Conservation (phyloP, 1,140 invertebrate genomes). For the Caenorhabditis briggsae region DNA sequence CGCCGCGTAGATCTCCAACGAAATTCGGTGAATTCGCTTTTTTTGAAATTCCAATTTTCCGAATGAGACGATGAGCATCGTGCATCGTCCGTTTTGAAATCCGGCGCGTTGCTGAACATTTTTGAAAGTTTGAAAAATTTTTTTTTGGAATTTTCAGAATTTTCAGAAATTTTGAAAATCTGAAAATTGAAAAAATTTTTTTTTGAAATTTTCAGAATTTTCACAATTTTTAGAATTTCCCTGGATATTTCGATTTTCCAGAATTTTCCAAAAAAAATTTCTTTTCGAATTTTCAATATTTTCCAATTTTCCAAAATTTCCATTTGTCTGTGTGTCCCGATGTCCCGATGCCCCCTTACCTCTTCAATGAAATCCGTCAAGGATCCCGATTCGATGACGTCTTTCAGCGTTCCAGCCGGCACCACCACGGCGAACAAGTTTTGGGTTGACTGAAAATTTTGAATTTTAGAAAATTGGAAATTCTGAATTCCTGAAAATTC, state of each 20-base stretch:
- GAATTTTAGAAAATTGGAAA: not conserved
- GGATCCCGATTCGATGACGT: conserved; percentile 16
- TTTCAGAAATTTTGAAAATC: too few relatives aligned
- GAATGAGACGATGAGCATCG: conserved; percentile 25
- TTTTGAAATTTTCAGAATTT: too few relatives aligned
- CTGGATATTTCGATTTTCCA: too few relatives aligned
- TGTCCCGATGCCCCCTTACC: not conserved
- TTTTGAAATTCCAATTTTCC: conserved; percentile 1
- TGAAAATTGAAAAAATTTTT: not conserved
- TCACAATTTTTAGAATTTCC: not conserved
- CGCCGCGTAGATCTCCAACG: conserved; percentile 6
- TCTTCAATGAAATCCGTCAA: conserved; percentile 10
- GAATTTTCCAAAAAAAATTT: not conserved
- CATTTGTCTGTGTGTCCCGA: too few relatives aligned
- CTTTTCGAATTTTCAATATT: too few relatives aligned
- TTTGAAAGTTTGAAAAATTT: too few relatives aligned
- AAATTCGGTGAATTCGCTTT: not conserved
- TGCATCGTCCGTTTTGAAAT: conserved; percentile 40
- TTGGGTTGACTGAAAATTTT: conserved; percentile 20
- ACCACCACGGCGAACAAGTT: conserved; percentile 52
- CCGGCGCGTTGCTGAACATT: not conserved
- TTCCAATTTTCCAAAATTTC: not conserved
- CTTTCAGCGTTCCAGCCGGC: conserved; percentile 2
- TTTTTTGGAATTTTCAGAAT: not conserved
- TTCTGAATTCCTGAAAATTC: too few relatives aligned